Evolutionary conservation across 1,140 invertebrate species (phyloP).

Genomic region (Lepidostoma basale): DNA sequence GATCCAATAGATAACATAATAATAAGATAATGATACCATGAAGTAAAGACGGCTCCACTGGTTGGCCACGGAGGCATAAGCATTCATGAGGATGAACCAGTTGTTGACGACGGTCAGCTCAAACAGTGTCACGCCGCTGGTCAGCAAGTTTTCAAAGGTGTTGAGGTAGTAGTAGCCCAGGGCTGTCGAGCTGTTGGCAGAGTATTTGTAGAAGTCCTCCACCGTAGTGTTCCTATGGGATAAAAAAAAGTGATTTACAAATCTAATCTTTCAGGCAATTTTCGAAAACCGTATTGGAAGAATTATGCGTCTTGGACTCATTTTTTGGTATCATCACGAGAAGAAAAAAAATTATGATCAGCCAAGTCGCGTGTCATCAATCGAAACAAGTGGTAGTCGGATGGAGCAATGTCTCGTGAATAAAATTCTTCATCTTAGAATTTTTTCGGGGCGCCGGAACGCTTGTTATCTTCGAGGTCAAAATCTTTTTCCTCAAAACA

Average conservation of each 20-base stretch:
- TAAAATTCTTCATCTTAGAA: too few species aligned
- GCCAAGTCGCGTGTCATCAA: too few species aligned
- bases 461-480: too few species aligned
- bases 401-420: too few species aligned
- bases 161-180: conserved; percentile 88
- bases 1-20: not conserved
- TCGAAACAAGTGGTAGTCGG: too few species aligned
- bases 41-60: conserved; percentile 81
- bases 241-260: not conserved
- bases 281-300: too few species aligned
- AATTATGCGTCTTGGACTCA: too few species aligned
- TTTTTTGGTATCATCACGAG: too few species aligned
- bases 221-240: conserved; percentile 78
- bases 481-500: too few species aligned
- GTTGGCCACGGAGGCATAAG: conserved; percentile 74
- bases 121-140: conserved; percentile 83
- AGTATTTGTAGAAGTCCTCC: conserved; percentile 82
- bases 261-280: too few species aligned
- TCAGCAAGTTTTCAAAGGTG: conserved; percentile 80
- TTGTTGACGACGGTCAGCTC: conserved; percentile 91
- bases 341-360: too few species aligned
- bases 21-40: conserved; percentile 71
- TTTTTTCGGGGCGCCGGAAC: too few species aligned
- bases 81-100: conserved; percentile 93
- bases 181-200: conserved; percentile 65